Conservation (phyloP, 1,140 invertebrate species). For the Cardiocondyla obscurior region DNA sequence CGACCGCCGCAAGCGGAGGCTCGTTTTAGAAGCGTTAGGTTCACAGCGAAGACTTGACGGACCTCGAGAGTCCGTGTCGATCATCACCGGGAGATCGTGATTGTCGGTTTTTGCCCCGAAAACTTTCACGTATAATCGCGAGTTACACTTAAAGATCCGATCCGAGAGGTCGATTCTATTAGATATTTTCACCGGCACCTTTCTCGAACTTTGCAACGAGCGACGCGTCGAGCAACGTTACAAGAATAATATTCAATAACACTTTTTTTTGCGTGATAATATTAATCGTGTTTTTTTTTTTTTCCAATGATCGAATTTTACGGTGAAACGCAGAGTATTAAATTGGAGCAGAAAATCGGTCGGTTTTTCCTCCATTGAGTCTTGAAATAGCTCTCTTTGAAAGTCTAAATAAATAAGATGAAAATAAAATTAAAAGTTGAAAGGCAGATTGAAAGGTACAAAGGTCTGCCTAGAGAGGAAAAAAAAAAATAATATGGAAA, state of each 20-base stretch:
- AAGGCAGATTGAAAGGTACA: neutral
- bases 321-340: neutral
- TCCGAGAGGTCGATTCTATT: neutral
- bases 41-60: neutral
- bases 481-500: neutral
- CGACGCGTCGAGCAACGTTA: neutral
- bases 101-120: neutral
- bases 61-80: neutral
- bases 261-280: neutral
- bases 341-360: neutral
- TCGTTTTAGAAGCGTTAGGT: too few relatives aligned
- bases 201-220: neutral
- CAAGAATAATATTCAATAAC: neutral
- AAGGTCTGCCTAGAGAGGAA: neutral
- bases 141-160: neutral
- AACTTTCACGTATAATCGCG: constrained; percentile 10
- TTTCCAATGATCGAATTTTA: neutral
- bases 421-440: neutral
- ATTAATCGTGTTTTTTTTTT: neutral
- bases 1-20: neutral
- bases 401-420: neutral
- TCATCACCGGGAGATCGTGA: neutral
- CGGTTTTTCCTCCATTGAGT: neutral
- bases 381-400: neutral
- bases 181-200: neutral